Evolutionary conservation across 1,140 invertebrate genomes (phyloP).

Genomic region (Calephelis nemesis): DNA sequence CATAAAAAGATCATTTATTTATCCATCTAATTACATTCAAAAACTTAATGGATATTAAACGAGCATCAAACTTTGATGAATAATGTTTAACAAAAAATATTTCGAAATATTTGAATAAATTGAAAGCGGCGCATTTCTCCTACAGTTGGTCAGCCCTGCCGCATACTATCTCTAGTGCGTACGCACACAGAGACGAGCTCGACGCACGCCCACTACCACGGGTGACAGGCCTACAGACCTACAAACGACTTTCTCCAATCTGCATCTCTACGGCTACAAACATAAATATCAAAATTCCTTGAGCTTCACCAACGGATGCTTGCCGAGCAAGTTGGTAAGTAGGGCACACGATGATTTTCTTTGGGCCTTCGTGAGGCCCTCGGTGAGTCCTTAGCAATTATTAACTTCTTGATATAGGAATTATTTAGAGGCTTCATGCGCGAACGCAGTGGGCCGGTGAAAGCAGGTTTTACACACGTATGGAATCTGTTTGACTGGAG

Average conservation of each 20-base stretch:
- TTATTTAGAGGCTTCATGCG: neutral
- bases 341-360: slow-evolving; percentile 65
- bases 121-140: slow-evolving; percentile 67
- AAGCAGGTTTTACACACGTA: neutral
- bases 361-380: slow-evolving; percentile 56
- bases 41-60: too few species aligned
- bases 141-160: slow-evolving; percentile 50
- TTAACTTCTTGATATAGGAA: slow-evolving; percentile 18
- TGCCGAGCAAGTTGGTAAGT: slow-evolving; percentile 55
- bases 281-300: slow-evolving; percentile 37
- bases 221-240: slow-evolving; percentile 71
- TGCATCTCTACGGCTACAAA: neutral
- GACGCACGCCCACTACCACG: slow-evolving; percentile 47
- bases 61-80: too few species aligned
- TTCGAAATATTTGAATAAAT: slow-evolving; percentile 1
- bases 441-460: neutral
- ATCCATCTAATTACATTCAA: too few species aligned
- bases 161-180: slow-evolving; percentile 71
- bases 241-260: slow-evolving; percentile 56
- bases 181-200: slow-evolving; percentile 50
- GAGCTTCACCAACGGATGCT: slow-evolving; percentile 11
- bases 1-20: too few species aligned
- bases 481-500: too few species aligned
- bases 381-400: slow-evolving; percentile 49
- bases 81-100: neutral